Evolutionary conservation across 2,113 vertebrate genomes (phyloP).

Genomic region (Pygathrix nemaeus): DNA sequence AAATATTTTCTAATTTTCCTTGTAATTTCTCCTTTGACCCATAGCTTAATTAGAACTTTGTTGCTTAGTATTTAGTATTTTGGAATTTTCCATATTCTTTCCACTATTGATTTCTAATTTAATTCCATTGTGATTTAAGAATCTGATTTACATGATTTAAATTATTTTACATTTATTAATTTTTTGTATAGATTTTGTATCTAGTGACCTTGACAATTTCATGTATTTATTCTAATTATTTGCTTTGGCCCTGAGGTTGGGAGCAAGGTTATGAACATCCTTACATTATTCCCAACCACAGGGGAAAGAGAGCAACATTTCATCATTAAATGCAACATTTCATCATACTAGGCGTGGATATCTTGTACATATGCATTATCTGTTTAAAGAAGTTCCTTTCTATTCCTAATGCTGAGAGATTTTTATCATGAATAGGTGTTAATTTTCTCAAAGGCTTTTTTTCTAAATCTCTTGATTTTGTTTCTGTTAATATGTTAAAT

Average conservation of each 20-base stretch:
- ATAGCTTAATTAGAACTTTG: neutral
- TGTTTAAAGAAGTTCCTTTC: neutral
- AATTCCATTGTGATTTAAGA: conserved; percentile 25
- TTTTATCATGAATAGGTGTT: neutral
- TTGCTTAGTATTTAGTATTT: conserved; percentile 1
- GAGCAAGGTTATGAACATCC: neutral
- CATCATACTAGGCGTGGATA: too few relatives aligned
- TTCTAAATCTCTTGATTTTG: neutral
- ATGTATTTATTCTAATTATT: conserved; percentile 1
- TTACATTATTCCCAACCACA: neutral
- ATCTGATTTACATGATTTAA: neutral
- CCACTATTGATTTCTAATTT: conserved; percentile 24
- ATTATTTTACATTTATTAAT: neutral
- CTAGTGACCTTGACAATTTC: neutral
- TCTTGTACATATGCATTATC: neutral
- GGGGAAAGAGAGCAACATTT: neutral
- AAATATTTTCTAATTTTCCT: neutral
- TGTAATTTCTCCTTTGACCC: neutral
- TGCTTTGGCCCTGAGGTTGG: neutral
- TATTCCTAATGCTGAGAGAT: neutral
- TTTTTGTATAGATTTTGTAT: neutral
- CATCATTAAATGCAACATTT: neutral
- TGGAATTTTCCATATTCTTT: neutral
- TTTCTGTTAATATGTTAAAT: conserved; percentile 11
- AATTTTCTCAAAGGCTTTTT: neutral